Conservation (phyloP, 2,888 invertebrate genomes). For the Elmis aenea region DNA sequence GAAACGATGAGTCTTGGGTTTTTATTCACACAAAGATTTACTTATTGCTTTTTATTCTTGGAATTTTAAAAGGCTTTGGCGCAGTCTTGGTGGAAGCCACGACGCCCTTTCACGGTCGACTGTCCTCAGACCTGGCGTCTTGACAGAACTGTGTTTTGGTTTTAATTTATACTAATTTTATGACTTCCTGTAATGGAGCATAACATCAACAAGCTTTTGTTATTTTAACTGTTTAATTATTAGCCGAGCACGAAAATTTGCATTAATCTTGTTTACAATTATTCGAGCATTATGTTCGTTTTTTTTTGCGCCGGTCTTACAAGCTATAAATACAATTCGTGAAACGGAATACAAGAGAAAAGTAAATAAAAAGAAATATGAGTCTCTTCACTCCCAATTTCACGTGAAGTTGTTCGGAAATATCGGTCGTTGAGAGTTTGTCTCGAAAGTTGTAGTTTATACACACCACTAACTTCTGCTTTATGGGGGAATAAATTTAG, state of each 20-base stretch:
- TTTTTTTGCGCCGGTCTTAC: too few relatives aligned
- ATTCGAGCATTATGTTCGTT: too few relatives aligned
- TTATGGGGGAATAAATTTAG: conserved; percentile 7
- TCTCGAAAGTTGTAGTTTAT: conserved; percentile 8
- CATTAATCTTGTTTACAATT: too few relatives aligned
- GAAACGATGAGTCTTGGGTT: too few relatives aligned
- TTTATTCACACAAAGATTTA: too few relatives aligned
- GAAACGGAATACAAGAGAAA: neutral
- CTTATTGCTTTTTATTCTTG: too few relatives aligned
- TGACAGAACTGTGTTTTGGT: conserved; percentile 8
- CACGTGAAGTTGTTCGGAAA: conserved; percentile 15
- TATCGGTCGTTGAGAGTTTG: conserved; percentile 8
- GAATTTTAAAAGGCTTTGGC: too few relatives aligned
- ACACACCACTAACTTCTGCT: conserved; percentile 7
- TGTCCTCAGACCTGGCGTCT: conserved; percentile 18
- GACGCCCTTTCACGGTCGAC: conserved; percentile 13
- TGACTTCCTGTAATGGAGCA: conserved; percentile 5
- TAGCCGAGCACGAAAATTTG: too few relatives aligned
- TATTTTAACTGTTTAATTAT: neutral
- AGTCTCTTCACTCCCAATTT: conserved; percentile 10
- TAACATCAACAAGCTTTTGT: too few relatives aligned
- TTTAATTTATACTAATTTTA: conserved; percentile 18
- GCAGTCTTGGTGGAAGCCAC: conserved; percentile 2
- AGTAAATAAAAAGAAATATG: conserved; percentile 6
- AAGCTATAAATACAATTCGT: too few relatives aligned